These are phyloP conservation scores for Hyposoter didymator DNA, from an alignment of 2,888 invertebrate genomes.

Conservation along the genomic window DNA sequence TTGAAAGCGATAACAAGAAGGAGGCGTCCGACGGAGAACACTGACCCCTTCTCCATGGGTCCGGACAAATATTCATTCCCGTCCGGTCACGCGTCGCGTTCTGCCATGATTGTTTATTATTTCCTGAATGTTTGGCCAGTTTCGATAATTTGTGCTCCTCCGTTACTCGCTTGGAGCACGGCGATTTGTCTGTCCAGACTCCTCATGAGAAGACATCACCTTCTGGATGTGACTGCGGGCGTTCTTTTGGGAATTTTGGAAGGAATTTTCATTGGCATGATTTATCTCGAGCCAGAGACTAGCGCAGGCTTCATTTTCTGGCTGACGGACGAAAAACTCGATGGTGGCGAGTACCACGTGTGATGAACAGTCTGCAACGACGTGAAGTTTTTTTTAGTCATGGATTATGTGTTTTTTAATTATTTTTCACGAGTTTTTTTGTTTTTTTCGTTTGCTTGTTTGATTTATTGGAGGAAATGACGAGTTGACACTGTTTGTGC, in stretches of 20 bases:
- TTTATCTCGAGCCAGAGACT: slow-evolving; percentile 90
- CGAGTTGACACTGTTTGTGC: slow-evolving; percentile 6
- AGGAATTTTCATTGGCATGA: slow-evolving; percentile 87
- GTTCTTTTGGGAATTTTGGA: slow-evolving; percentile 89
- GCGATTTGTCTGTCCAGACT: slow-evolving; percentile 92
- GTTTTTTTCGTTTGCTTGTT: not conserved
- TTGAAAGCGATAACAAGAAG: slow-evolving; percentile 92
- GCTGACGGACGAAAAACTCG: slow-evolving; percentile 88
- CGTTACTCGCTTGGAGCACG: slow-evolving; percentile 90
- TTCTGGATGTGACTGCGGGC: slow-evolving; percentile 94
- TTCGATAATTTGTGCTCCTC: slow-evolving; percentile 86
- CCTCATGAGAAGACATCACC: slow-evolving; percentile 93
- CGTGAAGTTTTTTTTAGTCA: not conserved
- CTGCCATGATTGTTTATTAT: slow-evolving; percentile 90
- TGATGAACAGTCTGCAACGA: slow-evolving; percentile 76
- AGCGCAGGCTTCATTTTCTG: slow-evolving; percentile 87
- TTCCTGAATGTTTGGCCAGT: slow-evolving; percentile 89
- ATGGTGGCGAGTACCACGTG: slow-evolving; percentile 90
- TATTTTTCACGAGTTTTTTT: not conserved
- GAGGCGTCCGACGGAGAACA: slow-evolving; percentile 89
- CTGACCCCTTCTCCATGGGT: slow-evolving; percentile 89
- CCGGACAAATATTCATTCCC: slow-evolving; percentile 97
- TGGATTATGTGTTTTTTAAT: not conserved
- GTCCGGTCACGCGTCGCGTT: slow-evolving; percentile 96
- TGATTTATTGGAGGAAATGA: not conserved